Evolutionary conservation across 1,140 invertebrate species (phyloP).

Genomic region (Neoseiulus cucumeris): DNA sequence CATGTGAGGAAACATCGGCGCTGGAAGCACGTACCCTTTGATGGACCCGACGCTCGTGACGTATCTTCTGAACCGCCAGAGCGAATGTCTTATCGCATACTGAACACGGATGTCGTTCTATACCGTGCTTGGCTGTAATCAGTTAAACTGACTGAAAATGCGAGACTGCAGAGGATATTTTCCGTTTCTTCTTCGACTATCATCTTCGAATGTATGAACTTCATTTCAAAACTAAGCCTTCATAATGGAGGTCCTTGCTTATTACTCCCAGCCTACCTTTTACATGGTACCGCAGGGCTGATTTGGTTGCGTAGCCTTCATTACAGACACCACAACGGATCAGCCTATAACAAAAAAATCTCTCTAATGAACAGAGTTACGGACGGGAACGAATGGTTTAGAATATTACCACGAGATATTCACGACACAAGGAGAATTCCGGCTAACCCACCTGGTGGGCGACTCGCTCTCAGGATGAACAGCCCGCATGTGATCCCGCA

Average conservation of each 20-base stretch:
- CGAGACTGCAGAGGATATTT: too few species aligned
- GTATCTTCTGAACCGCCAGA: neutral
- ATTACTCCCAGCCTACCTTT: neutral
- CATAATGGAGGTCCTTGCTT: too few species aligned
- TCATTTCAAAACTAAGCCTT: too few species aligned
- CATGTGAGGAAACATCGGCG: too few species aligned
- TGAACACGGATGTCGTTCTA: neutral
- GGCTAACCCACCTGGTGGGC: neutral
- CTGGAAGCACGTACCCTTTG: neutral
- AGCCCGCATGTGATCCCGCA: neutral
- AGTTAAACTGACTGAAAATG: neutral
- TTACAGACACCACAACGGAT: neutral
- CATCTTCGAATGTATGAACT: too few species aligned
- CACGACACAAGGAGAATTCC: neutral
- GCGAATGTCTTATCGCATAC: neutral
- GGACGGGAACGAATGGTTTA: neutral
- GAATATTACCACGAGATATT: neutral
- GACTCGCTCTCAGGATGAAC: neutral
- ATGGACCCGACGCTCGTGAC: neutral
- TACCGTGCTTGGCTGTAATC: neutral
- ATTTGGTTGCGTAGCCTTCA: constrained; percentile 6
- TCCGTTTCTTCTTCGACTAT: too few species aligned
- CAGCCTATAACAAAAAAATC: neutral
- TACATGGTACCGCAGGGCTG: constrained; percentile 3
- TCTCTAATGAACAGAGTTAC: neutral